Conservation (phyloP, 2,797 vertebrate species). For the Bradypodion ventrale region DNA sequence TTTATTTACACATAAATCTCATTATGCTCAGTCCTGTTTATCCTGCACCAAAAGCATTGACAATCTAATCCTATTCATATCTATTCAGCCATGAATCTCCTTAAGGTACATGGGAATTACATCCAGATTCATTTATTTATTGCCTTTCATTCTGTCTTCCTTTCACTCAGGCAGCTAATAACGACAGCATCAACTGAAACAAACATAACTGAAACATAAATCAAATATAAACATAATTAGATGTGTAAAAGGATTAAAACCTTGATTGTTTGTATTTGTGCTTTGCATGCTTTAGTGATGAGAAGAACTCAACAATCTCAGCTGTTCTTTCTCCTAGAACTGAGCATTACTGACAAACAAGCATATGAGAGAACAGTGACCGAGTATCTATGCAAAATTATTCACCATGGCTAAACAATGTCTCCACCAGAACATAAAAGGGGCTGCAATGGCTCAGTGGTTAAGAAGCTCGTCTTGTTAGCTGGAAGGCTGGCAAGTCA, state of each 20-base stretch:
- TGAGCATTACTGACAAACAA: neutral
- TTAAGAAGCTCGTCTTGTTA: no score
- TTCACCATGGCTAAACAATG: neutral
- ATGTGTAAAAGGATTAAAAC: neutral
- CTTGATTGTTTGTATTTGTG: neutral
- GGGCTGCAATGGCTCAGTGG: no score
- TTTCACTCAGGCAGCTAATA: neutral
- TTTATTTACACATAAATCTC: neutral
- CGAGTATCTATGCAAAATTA: no score
- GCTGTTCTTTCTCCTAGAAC: neutral
- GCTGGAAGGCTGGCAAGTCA: no score
- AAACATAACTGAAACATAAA: neutral
- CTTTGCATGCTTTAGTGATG: slow-evolving; percentile 16
- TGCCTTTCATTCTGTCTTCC: no score
- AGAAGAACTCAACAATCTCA: neutral
- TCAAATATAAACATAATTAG: neutral
- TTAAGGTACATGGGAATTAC: neutral
- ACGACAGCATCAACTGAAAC: neutral
- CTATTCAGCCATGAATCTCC: neutral
- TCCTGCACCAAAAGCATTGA: neutral
- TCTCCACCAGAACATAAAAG: neutral
- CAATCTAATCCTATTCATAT: neutral
- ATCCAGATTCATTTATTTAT: neutral
- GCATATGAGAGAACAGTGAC: neutral
- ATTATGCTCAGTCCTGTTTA: neutral